Percentiles rank a stretch among this genome's conserved stretches.
Conservation (phyloP, 2,888 invertebrate species). For the Sclerodermus sp. region DNA sequence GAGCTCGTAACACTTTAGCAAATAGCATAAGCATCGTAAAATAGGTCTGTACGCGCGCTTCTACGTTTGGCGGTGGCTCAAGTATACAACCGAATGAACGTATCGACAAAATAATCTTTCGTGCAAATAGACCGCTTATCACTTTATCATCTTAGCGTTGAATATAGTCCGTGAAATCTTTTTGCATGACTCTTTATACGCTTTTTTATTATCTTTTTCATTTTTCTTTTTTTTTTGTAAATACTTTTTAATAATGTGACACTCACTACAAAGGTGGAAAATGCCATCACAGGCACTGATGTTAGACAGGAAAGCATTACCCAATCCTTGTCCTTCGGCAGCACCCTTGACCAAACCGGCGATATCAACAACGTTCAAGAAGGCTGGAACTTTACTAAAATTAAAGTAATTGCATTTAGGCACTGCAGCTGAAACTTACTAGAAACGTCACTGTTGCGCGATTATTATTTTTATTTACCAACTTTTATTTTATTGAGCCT, state of each 20-base stretch:
- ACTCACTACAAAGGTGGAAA: constrained; percentile 93
- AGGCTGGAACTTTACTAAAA: constrained; percentile 97
- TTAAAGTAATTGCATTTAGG: too few relatives aligned
- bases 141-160: constrained; percentile 1
- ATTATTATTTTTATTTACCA: too few relatives aligned
- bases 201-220: too few relatives aligned
- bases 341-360: constrained; percentile 98
- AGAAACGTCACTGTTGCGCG: too few relatives aligned
- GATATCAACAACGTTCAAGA: constrained; percentile 96
- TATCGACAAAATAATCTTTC: constrained; percentile 13
- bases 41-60: constrained; percentile 3
- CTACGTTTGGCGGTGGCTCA: constrained; percentile 2
- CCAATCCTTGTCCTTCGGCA: constrained; percentile 95
- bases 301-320: constrained; percentile 98
- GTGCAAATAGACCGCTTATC: constrained; percentile 6
- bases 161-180: not conserved
- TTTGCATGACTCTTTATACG: too few relatives aligned
- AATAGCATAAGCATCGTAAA: constrained; percentile 10
- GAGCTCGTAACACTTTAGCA: constrained; percentile 1
- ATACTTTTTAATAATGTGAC: too few relatives aligned
- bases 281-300: constrained; percentile 98
- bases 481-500: too few relatives aligned
- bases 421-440: too few relatives aligned
- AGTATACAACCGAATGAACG: constrained; percentile 2
- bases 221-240: too few relatives aligned